Base-by-base conservation (phyloP, 2,888 invertebrate species). In the Ennomos quercinarius region DNA sequence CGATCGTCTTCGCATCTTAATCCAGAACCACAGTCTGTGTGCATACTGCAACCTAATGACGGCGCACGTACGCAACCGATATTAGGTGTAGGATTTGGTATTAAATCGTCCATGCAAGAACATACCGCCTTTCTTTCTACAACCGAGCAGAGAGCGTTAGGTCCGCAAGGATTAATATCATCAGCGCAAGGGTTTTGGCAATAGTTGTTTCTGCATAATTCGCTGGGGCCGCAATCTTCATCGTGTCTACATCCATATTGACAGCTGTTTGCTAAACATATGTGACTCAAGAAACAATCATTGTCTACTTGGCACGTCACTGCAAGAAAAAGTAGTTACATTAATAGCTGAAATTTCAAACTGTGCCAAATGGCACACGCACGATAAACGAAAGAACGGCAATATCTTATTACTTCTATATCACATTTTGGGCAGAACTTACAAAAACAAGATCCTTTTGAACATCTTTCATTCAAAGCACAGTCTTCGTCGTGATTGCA, bases 251-350 rank as follows among this genome's bases (percentile, higher is more conserved):
- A 98, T 40, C 98, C 98, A 70, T 96, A 96, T 59, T 96, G 94
- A 77, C 98, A 98, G 89, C 96, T 96, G 75, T 97, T 97, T 75
- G 95, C 95, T 57, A 97, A 87, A 77, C 98, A 98, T 67, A 98
- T 97, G 75, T 98, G 97, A 0, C 98, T 98, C 59, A 98, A 92
- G 94, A 98, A 98, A 75, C 98, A 98, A 76, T 98, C 98, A 75
- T 98, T 97, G 80, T 98, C 98, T 1, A 97, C 95, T 47, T 97
- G 95, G 78, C 98, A 98, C 3, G 98, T 98, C 58, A 98, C 95
- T 94, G 83, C 57, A 76, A 91, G 74, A 39, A 59, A 58, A 39
- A 45, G 43, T 43, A 3, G 27, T 57, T 56, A 56, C 55, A 10
- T 43, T 45, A 57, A 38, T 27, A 37, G 13, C 27, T 27, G 27